These are phyloP conservation scores for Drosophila grimshawi DNA, from an alignment of 1,140 invertebrate species.

Conservation along the genomic window DNA sequence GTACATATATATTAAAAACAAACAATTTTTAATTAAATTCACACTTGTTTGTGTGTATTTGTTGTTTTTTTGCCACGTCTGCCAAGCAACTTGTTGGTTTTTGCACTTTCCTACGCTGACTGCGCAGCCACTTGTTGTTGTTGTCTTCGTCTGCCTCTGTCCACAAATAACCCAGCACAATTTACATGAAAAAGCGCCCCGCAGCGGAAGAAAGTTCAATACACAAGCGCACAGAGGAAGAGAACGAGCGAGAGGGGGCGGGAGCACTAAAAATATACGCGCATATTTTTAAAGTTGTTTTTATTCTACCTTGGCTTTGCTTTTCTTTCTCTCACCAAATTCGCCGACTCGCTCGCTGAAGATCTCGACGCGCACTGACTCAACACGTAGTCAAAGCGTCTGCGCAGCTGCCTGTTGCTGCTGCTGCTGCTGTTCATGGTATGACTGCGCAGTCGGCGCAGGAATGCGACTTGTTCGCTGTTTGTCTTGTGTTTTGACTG, in stretches of 20 bases:
- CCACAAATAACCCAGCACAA: constrained; percentile 31
- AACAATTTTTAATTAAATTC: constrained; percentile 11
- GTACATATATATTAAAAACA: constrained; percentile 1
- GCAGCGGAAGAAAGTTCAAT: constrained; percentile 68
- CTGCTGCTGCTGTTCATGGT: constrained; percentile 2
- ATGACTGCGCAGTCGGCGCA: constrained; percentile 35
- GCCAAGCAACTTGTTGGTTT: constrained; percentile 54
- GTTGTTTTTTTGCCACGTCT: constrained; percentile 55
- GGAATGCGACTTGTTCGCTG: constrained; percentile 54
- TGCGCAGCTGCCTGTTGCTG: constrained; percentile 33
- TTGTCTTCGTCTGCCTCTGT: constrained; percentile 13
- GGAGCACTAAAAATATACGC: constrained; percentile 30
- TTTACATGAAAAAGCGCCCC: constrained; percentile 51
- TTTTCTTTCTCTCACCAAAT: constrained; percentile 9
- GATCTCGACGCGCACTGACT: constrained; percentile 65
- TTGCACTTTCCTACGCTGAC: constrained; percentile 59
- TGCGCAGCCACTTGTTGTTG: constrained; percentile 41
- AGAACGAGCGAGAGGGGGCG: not conserved
- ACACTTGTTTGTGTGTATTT: constrained; percentile 11
- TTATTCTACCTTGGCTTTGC: constrained; percentile 28
- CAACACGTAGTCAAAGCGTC: constrained; percentile 24
- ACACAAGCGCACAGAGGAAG: constrained; percentile 10
- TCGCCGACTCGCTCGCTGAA: constrained; percentile 54
- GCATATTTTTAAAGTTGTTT: constrained; percentile 40
- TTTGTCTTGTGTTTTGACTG: constrained; percentile 39